Conservation (phyloP, 1,140 invertebrate species). For the Aphis gossypii region DNA sequence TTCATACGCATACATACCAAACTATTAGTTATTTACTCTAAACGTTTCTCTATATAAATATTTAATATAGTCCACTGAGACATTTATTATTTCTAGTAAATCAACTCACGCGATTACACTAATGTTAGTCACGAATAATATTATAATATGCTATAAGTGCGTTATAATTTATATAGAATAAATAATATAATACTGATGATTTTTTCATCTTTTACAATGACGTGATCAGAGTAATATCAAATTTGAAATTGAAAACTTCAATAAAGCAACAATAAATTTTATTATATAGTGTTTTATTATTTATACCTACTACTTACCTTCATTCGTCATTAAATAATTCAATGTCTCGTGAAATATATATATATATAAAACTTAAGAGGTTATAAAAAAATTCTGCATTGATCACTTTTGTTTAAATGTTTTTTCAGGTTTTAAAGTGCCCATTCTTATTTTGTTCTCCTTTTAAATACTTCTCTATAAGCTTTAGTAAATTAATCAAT, state of each 20-base stretch:
- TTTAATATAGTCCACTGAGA: not conserved
- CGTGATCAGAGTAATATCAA: not conserved
- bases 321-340: not conserved
- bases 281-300: not conserved
- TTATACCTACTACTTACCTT: not conserved
- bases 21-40: not conserved
- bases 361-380: not conserved
- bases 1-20: not conserved
- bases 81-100: not conserved
- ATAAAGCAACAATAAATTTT: not conserved
- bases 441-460: not conserved
- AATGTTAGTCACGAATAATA: not conserved
- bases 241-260: not conserved
- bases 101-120: not conserved
- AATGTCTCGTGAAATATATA: not conserved
- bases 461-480: not conserved
- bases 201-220: not conserved
- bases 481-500: not conserved
- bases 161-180: not conserved
- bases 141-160: not conserved
- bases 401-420: not conserved
- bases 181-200: not conserved
- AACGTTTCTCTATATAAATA: not conserved
- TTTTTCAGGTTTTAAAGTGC: not conserved
- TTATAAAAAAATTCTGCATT: not conserved